A percentile compares a stretch with the other conserved stretches of the same genome.
phyloP scores from a whole-genome alignment of 2,797 vertebrate genomes.

The Trachops cirrhosus region DNA sequence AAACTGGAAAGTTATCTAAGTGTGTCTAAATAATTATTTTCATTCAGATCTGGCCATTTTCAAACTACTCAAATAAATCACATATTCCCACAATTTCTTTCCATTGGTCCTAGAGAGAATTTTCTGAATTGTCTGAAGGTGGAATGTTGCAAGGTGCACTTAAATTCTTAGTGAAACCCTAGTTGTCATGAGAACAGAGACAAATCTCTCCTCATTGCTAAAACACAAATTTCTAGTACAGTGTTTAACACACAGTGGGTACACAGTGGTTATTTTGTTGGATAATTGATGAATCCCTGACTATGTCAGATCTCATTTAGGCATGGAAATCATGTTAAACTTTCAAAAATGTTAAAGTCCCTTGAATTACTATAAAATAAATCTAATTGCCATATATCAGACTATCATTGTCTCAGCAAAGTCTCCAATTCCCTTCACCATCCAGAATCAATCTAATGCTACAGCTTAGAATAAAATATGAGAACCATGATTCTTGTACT shows the following conservation, averaged over 20 bases:
- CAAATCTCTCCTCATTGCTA: neutral
- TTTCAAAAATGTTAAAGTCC: neutral
- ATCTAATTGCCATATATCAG: neutral
- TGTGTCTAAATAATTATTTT: neutral
- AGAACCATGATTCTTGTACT: neutral
- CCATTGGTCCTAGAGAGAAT: neutral
- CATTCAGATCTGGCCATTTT: neutral
- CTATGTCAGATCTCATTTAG: neutral
- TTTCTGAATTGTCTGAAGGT: conserved; percentile 2
- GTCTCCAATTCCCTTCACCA: neutral
- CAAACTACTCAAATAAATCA: neutral
- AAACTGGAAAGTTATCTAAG: neutral
- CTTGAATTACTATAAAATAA: neutral
- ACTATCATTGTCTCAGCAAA: neutral
- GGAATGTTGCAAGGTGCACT: neutral
- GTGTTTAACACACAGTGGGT: neutral
- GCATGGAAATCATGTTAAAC: neutral
- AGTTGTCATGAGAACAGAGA: neutral
- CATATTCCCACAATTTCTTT: neutral
- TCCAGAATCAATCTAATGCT: neutral
- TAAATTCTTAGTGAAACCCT: neutral
- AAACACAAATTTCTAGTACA: neutral
- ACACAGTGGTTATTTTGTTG: neutral
- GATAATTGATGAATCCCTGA: neutral
- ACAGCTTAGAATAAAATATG: conserved; percentile 26